These are phyloP conservation scores for Stramonita haemastoma DNA, from an alignment of 2,888 invertebrate genomes.

Conservation along the genomic window DNA sequence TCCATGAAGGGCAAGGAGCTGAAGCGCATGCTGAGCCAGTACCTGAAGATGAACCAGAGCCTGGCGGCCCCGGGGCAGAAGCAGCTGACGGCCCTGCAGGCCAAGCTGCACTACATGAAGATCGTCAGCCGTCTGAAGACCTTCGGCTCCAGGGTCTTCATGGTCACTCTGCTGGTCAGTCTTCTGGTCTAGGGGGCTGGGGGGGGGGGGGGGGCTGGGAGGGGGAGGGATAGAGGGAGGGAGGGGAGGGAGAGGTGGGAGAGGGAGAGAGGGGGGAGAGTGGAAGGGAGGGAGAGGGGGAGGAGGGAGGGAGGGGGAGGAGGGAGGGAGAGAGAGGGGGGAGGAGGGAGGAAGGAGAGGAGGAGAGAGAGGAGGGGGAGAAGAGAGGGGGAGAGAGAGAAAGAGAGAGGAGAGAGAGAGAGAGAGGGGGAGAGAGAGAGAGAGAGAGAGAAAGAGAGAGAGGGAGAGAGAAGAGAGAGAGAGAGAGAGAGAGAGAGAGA, in stretches of 20 bases:
- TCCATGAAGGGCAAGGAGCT: constrained; percentile 94
- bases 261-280: too few species aligned
- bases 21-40: constrained; percentile 89
- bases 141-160: constrained; percentile 94
- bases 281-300: too few species aligned
- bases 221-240: background rate
- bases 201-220: background rate
- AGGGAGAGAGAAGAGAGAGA: background rate
- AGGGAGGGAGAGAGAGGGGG: too few species aligned
- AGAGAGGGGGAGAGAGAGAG: background rate
- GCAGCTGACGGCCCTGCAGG: constrained; percentile 86
- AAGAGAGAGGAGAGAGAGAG: background rate
- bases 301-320: background rate
- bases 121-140: constrained; percentile 92
- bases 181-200: background rate
- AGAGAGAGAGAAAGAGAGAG: background rate
- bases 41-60: constrained; percentile 82
- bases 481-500: background rate
- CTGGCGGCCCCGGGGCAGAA: constrained; percentile 88
- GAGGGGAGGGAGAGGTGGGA: background rate
- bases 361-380: background rate
- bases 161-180: constrained; percentile 84
- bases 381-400: too few species aligned
- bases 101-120: constrained; percentile 94
- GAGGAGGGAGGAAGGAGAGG: background rate